Evolutionary conservation across 2,113 vertebrate species (phyloP).

Genomic region (Gorsachius goisagi): DNA sequence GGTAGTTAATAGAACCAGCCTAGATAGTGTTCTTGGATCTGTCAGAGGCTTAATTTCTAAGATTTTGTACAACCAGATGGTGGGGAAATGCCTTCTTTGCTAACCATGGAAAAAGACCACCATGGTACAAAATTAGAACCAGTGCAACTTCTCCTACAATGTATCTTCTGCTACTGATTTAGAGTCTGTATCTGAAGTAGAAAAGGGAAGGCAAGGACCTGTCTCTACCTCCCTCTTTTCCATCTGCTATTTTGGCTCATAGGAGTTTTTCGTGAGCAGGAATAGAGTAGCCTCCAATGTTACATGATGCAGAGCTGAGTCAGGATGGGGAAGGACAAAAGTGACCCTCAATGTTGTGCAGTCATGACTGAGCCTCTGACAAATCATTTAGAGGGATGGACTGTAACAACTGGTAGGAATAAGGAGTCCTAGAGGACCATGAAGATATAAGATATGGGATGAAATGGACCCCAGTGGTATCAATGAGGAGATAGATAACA

Average conservation of each 20-base stretch:
- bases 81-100: background rate
- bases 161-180: slow-evolving; percentile 28
- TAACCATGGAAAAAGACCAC: slow-evolving; percentile 47
- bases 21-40: background rate
- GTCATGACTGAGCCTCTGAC: background rate
- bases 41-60: background rate
- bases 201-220: background rate
- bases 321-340: background rate
- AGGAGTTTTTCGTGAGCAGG: background rate
- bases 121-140: background rate
- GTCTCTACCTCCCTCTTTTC: background rate
- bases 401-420: background rate
- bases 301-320: background rate
- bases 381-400: background rate
- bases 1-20: background rate
- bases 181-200: background rate
- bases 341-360: background rate
- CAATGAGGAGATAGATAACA: background rate
- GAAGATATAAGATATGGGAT: background rate
- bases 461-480: background rate
- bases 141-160: background rate
- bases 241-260: background rate
- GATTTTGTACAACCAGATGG: background rate
- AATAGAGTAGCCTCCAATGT: background rate
- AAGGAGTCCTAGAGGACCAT: background rate